These are phyloP conservation scores for Spermophilus dauricus DNA, from an alignment of 2,113 vertebrate species.

Conservation along the genomic window DNA sequence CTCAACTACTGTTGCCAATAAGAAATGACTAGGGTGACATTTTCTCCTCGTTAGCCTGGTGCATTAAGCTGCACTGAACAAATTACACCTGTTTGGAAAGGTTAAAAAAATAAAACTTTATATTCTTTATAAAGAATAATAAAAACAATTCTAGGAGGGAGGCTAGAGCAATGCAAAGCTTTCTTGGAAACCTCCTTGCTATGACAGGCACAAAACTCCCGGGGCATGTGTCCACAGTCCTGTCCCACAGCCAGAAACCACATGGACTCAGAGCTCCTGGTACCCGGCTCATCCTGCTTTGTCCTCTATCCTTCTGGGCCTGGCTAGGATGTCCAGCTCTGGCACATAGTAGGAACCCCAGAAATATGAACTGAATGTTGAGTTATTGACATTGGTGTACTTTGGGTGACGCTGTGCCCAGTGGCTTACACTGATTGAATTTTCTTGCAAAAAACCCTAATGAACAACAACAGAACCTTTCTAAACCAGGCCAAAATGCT, in stretches of 20 bases:
- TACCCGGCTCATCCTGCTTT: neutral
- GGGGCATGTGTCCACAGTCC: neutral
- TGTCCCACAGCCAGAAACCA: neutral
- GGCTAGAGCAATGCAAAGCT: neutral
- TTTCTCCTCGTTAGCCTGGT: neutral
- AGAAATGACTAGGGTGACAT: neutral
- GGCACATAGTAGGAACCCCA: neutral
- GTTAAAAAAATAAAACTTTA: neutral
- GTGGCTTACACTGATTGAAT: neutral
- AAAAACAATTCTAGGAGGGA: neutral
- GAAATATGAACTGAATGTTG: neutral
- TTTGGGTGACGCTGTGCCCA: neutral
- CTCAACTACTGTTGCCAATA: neutral
- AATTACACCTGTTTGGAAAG: neutral
- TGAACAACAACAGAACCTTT: conserved; percentile 1
- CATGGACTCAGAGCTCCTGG: neutral
- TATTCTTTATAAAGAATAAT: conserved; percentile 45
- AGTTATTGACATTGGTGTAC: neutral
- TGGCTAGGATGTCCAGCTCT: neutral
- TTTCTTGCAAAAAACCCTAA: neutral
- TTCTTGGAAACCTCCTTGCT: conserved; percentile 16
- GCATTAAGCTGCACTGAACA: neutral
- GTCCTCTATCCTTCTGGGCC: neutral
- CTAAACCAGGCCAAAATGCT: neutral
- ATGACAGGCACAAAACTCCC: neutral